Percentiles rank a stretch among this genome's conserved stretches.
phyloP scores from a whole-genome alignment of 2,113 vertebrate genomes.

The Seriola aureovittata region DNA sequence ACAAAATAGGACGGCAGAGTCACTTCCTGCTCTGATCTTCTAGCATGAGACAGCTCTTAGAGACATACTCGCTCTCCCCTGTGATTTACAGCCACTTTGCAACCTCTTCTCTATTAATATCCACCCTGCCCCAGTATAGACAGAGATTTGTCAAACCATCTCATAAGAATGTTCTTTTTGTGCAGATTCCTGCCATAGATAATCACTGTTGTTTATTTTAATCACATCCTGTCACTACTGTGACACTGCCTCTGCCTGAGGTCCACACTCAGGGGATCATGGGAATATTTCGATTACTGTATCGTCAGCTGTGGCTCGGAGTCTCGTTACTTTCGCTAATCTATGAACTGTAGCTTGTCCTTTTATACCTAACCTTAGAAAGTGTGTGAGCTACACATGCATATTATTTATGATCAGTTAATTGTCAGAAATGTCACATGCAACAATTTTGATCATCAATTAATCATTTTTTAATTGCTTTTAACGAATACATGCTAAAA shows the following conservation, averaged over 20 bases:
- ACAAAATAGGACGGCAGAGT: conserved; percentile 22
- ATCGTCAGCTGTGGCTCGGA: background rate
- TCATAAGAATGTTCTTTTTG: background rate
- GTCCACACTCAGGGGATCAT: background rate
- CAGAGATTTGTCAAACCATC: background rate
- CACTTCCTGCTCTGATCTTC: conserved; percentile 1
- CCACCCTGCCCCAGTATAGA: background rate
- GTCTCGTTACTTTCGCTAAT: background rate
- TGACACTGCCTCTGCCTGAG: background rate
- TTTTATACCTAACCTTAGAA: too few species aligned
- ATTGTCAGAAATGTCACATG: background rate
- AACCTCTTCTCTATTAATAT: conserved; percentile 37
- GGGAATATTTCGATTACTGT: background rate
- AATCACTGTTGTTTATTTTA: background rate
- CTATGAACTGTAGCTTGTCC: too few species aligned
- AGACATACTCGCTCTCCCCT: background rate
- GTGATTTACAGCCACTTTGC: conserved; percentile 3
- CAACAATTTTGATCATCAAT: background rate
- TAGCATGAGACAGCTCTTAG: background rate
- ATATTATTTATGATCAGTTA: too few species aligned
- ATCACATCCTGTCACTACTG: background rate
- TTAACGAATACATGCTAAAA: too few species aligned
- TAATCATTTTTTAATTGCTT: background rate
- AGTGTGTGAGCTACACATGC: too few species aligned
- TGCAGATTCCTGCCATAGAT: background rate